Evolutionary conservation across 2,113 vertebrate species (phyloP).

Genomic region (Brachypodius melanocephalos): DNA sequence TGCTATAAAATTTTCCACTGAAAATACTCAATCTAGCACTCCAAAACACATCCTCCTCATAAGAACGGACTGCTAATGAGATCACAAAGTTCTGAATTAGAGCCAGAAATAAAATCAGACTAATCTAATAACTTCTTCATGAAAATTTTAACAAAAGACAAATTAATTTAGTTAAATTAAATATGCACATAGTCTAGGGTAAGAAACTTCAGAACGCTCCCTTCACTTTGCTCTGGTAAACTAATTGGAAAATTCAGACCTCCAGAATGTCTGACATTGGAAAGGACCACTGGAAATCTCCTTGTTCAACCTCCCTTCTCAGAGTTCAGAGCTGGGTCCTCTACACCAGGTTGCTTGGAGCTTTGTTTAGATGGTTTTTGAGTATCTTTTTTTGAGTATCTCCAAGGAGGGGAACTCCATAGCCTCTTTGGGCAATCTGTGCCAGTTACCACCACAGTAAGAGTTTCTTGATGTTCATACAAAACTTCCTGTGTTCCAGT

Average conservation of each 20-base stretch:
- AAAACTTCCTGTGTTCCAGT: background rate
- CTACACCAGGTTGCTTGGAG: background rate
- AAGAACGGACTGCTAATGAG: conserved; percentile 40
- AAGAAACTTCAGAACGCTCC: background rate
- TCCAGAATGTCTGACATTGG: background rate
- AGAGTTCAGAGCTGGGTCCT: background rate
- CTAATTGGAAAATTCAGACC: background rate
- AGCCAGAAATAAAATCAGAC: conserved; percentile 58
- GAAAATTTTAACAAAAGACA: conserved; percentile 60
- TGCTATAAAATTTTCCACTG: background rate
- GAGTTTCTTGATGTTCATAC: background rate
- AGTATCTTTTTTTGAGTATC: background rate
- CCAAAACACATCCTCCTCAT: conserved; percentile 17
- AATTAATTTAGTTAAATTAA: conserved; percentile 63
- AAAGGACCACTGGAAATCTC: background rate
- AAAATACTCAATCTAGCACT: conserved; percentile 14
- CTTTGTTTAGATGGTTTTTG: background rate
- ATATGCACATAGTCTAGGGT: background rate
- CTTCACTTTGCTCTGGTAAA: conserved; percentile 28
- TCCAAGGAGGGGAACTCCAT: background rate
- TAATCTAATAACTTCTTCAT: conserved; percentile 65
- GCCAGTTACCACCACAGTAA: background rate
- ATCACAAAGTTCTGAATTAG: conserved; percentile 46
- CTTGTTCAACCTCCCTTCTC: background rate
- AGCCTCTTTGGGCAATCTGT: background rate